These are phyloP conservation scores for Calephelis nemesis DNA, from an alignment of 1,140 invertebrate species.

Conservation along the genomic window DNA sequence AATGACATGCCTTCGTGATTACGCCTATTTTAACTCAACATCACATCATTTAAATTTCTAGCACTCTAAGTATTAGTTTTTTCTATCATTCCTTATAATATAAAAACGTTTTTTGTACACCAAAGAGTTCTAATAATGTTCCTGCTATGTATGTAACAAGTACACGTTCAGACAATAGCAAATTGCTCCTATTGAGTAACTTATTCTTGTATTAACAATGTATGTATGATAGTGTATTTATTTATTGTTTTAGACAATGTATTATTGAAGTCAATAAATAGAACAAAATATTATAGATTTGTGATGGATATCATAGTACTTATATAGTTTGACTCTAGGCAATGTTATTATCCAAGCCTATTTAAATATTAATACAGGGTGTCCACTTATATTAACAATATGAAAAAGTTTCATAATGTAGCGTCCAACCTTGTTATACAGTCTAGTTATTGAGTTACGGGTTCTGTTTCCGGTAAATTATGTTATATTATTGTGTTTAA, in stretches of 20 bases:
- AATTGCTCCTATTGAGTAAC: not conserved
- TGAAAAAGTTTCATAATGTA: no score
- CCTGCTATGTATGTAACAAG: not conserved
- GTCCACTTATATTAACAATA: no score
- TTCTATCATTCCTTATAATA: constrained; percentile 8
- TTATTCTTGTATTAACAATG: constrained; percentile 4
- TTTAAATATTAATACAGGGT: no score
- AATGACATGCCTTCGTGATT: constrained; percentile 38
- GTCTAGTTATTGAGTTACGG: no score
- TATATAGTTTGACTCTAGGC: no score
- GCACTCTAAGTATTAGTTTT: not conserved
- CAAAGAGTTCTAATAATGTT: constrained; percentile 8
- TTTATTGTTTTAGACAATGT: not conserved
- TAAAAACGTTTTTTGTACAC: not conserved
- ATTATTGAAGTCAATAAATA: not conserved
- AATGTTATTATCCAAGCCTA: no score
- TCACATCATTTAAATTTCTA: no score
- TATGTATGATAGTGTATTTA: not conserved
- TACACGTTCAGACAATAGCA: not conserved
- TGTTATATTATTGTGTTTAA: no score
- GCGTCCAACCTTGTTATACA: no score
- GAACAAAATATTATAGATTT: not conserved
- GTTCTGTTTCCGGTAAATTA: no score
- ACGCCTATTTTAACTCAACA: no score
- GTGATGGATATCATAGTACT: no score